These are phyloP conservation scores for Myotis planiceps DNA, from an alignment of 2,797 vertebrate genomes.

Conservation along the genomic window DNA sequence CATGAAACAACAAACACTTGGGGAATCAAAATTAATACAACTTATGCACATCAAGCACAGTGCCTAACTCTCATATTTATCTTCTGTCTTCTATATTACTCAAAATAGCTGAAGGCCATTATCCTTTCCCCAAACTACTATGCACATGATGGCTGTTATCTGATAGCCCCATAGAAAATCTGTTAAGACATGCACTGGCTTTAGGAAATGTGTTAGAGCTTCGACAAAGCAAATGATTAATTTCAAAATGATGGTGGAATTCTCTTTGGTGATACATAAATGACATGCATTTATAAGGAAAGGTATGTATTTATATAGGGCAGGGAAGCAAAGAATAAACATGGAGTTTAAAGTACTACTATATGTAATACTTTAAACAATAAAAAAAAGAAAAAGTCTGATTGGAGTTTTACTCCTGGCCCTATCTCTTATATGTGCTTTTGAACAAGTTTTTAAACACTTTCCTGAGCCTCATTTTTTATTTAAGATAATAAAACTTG, in stretches of 20 bases:
- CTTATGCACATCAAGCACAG: neutral
- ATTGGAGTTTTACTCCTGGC: neutral
- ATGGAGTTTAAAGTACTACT: neutral
- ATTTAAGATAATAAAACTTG: conserved; percentile 27
- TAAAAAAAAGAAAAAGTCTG: neutral
- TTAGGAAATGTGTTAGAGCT: neutral
- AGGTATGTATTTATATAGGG: neutral
- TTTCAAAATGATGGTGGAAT: neutral
- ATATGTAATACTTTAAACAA: too few species aligned
- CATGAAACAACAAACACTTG: neutral
- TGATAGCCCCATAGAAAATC: neutral
- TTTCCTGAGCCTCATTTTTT: neutral
- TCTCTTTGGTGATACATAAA: neutral
- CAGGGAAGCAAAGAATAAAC: neutral
- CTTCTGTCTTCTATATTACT: neutral
- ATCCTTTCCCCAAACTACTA: neutral
- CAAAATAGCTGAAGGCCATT: neutral
- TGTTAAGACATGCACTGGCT: neutral
- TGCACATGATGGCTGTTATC: neutral
- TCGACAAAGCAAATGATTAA: neutral
- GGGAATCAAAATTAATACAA: neutral
- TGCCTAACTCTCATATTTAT: neutral
- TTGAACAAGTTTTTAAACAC: neutral
- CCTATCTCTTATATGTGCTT: neutral
- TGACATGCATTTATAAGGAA: neutral